Conservation (phyloP, 2,797 vertebrate species). For the Phrynocephalus vlangalii region DNA sequence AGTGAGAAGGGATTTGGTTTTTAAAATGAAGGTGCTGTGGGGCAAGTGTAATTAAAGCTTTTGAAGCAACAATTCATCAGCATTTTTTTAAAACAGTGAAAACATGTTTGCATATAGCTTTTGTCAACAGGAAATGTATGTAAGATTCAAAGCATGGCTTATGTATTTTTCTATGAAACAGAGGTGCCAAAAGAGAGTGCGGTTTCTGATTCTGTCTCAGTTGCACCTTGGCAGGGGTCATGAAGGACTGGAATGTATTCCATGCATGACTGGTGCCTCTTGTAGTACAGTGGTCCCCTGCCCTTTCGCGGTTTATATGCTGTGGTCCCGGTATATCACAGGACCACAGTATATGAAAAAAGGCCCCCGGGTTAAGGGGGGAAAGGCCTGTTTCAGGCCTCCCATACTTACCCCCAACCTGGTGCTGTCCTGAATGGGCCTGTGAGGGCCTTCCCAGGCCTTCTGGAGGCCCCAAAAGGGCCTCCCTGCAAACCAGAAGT, state of each 20-base stretch:
- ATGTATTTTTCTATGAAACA: neutral
- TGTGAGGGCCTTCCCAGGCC: no score
- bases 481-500: no score
- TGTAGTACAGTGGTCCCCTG: neutral
- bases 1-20: constrained; percentile 59
- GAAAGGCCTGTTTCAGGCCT: no score
- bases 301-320: no score
- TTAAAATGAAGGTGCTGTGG: constrained; percentile 63
- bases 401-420: no score
- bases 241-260: neutral
- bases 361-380: no score
- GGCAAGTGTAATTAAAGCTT: constrained; percentile 68
- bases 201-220: neutral
- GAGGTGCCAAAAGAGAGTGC: neutral
- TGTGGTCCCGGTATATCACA: no score
- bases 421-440: no score
- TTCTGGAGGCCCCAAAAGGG: no score
- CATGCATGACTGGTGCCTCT: neutral
- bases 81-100: neutral
- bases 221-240: neutral
- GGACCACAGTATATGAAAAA: no score
- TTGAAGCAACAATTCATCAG: constrained; percentile 60
- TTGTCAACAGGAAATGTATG: no score
- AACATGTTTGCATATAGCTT: neutral
- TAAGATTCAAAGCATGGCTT: neutral